Evolutionary conservation across 1,140 invertebrate species (phyloP).

Genomic region (Pseudoatta argentina): DNA sequence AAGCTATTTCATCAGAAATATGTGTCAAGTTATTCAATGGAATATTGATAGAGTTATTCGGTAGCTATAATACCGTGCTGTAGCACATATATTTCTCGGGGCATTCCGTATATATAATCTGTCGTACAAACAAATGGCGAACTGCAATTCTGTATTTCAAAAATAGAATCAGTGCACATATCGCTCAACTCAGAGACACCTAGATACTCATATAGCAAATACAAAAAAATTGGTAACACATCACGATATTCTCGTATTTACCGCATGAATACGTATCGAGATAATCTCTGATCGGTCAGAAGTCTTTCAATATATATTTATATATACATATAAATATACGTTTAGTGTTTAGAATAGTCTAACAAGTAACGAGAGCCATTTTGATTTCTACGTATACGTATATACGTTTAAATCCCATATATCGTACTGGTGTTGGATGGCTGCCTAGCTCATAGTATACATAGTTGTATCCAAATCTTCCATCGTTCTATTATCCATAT

Average conservation of each 20-base stretch:
- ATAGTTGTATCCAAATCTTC: conserved; percentile 80
- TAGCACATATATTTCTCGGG: conserved; percentile 31
- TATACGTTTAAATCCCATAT: conserved; percentile 76
- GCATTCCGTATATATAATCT: conserved; percentile 36
- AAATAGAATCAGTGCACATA: conserved; percentile 44
- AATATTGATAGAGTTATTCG: conserved; percentile 55
- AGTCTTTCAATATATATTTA: conserved; percentile 35
- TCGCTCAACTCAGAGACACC: not conserved
- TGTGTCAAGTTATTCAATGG: conserved; percentile 55
- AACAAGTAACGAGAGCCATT: conserved; percentile 71
- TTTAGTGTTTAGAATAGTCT: conserved; percentile 77
- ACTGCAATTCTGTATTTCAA: conserved; percentile 38
- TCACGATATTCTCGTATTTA: conserved; percentile 20
- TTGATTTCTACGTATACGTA: conserved; percentile 45
- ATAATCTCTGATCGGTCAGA: conserved; percentile 23
- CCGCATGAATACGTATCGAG: conserved; percentile 19
- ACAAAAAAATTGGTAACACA: not conserved
- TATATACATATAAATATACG: conserved; percentile 56
- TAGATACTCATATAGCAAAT: conserved; percentile 22
- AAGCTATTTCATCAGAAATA: conserved; percentile 33
- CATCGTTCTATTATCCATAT: conserved; percentile 77
- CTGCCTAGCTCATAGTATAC: conserved; percentile 84
- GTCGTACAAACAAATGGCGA: conserved; percentile 34
- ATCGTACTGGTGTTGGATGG: conserved; percentile 83
- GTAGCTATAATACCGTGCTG: conserved; percentile 40